Evolutionary conservation across 1,140 invertebrate genomes (phyloP).

Genomic region (Pseudomyrmex gracilis): DNA sequence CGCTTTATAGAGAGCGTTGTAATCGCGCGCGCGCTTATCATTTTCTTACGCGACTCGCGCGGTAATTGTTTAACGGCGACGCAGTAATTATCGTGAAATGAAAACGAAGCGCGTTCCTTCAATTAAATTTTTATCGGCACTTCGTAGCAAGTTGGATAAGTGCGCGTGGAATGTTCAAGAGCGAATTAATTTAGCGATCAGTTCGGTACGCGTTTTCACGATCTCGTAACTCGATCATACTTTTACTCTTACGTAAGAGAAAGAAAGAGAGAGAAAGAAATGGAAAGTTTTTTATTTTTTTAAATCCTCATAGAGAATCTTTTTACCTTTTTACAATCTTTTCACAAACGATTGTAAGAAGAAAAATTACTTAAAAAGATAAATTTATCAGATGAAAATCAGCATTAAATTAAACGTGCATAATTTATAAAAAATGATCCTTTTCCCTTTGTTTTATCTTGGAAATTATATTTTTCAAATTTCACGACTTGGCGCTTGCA

Average conservation of each 20-base stretch:
- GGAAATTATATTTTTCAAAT: constrained; percentile 44
- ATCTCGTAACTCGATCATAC: constrained; percentile 9
- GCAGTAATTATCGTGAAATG: constrained; percentile 45
- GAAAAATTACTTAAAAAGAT: constrained; percentile 10
- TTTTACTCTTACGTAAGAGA: background rate
- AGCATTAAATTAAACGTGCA: background rate
- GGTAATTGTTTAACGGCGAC: constrained; percentile 27
- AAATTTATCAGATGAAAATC: background rate
- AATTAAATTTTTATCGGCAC: constrained; percentile 54
- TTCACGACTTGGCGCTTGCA: constrained; percentile 15
- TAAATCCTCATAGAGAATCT: background rate
- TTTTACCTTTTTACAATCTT: background rate
- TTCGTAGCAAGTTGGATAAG: background rate
- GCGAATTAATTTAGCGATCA: constrained; percentile 10
- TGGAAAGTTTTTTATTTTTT: constrained; percentile 9
- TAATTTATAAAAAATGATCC: background rate
- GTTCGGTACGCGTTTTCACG: background rate
- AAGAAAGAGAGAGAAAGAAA: background rate
- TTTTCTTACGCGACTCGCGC: background rate
- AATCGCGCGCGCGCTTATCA: constrained; percentile 18
- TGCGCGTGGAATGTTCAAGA: constrained; percentile 6
- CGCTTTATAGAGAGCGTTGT: constrained; percentile 30
- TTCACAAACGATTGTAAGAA: background rate
- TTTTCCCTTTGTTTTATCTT: constrained; percentile 34
- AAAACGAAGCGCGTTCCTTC: constrained; percentile 24